Evolutionary conservation across 2,797 vertebrate species (phyloP).

Genomic region (Lagorchestes hirsutus): DNA sequence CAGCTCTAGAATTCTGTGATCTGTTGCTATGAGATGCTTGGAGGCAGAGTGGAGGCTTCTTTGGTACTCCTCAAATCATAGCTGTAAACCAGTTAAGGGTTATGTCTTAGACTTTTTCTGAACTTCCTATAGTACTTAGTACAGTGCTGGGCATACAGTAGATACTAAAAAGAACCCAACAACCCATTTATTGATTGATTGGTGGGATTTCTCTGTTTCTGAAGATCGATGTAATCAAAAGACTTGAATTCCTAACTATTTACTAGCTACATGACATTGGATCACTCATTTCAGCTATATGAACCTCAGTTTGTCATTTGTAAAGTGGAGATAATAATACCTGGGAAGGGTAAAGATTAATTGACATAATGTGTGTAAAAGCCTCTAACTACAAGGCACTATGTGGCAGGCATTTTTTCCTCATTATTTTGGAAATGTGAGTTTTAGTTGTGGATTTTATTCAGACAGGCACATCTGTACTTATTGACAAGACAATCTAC

Average conservation of each 20-base stretch:
- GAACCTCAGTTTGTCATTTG: neutral
- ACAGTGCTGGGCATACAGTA: neutral
- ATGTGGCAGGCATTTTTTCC: neutral
- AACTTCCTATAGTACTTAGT: neutral
- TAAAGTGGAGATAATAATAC: neutral
- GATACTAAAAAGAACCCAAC: neutral
- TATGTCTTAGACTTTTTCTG: neutral
- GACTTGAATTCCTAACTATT: neutral
- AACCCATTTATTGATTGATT: neutral
- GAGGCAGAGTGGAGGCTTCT: neutral
- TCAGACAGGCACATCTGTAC: neutral
- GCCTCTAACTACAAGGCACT: neutral
- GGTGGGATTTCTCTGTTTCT: neutral
- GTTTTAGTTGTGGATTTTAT: neutral
- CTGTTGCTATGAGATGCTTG: neutral
- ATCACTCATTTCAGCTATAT: neutral
- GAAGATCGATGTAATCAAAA: neutral
- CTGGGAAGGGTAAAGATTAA: neutral
- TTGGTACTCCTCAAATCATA: neutral
- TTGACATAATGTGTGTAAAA: neutral
- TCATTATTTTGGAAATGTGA: neutral
- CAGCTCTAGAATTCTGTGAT: neutral
- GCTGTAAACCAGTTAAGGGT: neutral
- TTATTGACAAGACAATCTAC: neutral
- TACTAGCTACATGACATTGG: neutral